Evolutionary conservation across 2,888 invertebrate genomes (phyloP), one percentile per base, ranked within the genome.

Genomic region (Heliothis peltigera): DNA sequence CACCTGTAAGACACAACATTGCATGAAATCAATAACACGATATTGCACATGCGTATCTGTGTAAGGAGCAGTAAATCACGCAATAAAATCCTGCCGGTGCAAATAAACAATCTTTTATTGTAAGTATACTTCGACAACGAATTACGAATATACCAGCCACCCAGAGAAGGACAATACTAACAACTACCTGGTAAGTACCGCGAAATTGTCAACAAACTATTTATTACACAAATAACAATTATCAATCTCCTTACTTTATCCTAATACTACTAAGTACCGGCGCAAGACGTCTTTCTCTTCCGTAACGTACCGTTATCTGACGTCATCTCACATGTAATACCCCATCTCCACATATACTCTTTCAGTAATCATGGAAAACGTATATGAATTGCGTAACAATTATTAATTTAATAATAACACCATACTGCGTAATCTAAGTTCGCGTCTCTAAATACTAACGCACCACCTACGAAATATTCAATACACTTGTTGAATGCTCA

Each of bases 11-110:
- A 21, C 25, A 19, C 5, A 39, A 22, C 56, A 61, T 6, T 42
- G n/a, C 12, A 48, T 21, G 39, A 47, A 55, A 61, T 61, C 42
- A 59, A 59, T 32, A 48, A 17, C 8, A 15, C 21, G 18, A 28
- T 44, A 54, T 55, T 55, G 61, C 61, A 61, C 55, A 61, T 61
- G 55, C 55, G 61, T 61, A 61, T 42, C 21, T 25, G 17, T 22
- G 43, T 54, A 8, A 18, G 18, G 22, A 53, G n/a, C 21, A 21
- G 4, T 22, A 39, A 53, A 22, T 43, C 18, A 53, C 52, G 39
- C 10, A 10, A 42, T 43, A 18, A 15, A 43, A 43, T 8, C 39
- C 39, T 39, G 39, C 39, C 39, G 39, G 39, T 39, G 39, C 39
- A 39, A 39, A 39, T 39, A 39, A 39, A 39, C n/a, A 39, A 39